Base-by-base conservation (phyloP, 2,888 invertebrate genomes). In the Anoncus sp. region DNA sequence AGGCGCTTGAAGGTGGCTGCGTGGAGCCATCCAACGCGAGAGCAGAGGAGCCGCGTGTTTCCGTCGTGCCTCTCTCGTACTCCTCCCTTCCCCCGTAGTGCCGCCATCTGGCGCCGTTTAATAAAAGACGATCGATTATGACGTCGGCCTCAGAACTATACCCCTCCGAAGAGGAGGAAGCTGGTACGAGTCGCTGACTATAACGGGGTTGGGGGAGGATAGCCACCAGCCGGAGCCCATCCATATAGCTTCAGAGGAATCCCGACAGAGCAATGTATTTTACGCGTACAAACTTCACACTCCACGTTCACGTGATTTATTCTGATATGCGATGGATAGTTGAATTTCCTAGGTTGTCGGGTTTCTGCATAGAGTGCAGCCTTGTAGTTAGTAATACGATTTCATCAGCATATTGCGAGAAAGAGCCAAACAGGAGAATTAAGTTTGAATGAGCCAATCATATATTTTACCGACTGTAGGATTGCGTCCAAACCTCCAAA, bases 121-220 rank as follows among this genome's bases (percentile, higher is more conserved):
- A 91, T 90, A 91, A 91, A 91, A 91, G 91, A 90, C 90, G 90
- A 90, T 90, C 90, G 91, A 90, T 90, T 91, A 90, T 90, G 91
- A 91, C 90, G 90, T 90, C 89, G 90, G 88, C 88, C 87, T 89
- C 89, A 86, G 87, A 88, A 88, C 86, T 55, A 38, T 88, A 85
- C 86, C 88, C 87, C 86, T 86, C 81, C 78, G 75, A 78, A 22
- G 59, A 49, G 67, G 62, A 67, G 67, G 67, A 79, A 43, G 49
- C 49, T 49, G 71, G 35, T 38, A 16, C 20, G 31, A n/a, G 66
- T 16, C 16, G 24, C 57, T 31, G 71, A 18, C 27, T 51, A 40
- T 43, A 35, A 49, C 35, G 14, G 57, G 51, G 35, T 70, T 62
- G 77, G 67, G 78, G 69, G 43, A 31, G 59, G 45, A 45, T 71